phyloP scores from a whole-genome alignment of 2,797 vertebrate species.

The Phoeniculus purpureus region DNA sequence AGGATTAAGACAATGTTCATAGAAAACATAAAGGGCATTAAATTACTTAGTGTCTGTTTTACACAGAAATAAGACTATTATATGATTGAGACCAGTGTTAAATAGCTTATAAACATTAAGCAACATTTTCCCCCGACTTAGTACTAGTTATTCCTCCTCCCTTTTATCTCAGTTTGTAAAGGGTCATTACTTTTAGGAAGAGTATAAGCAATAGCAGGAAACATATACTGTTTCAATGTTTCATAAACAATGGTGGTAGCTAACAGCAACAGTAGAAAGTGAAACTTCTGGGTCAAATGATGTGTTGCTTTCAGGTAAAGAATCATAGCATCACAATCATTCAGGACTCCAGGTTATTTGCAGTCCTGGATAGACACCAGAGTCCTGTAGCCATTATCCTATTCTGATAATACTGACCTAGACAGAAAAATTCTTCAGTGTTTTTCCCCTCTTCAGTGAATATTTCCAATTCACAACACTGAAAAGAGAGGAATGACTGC shows the following conservation, averaged over 20 bases:
- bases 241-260: neutral
- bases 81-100: neutral
- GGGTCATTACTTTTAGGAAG: neutral
- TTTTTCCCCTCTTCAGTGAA: neutral
- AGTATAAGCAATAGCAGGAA: neutral
- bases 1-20: conserved; percentile 25
- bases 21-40: neutral
- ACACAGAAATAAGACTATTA: neutral
- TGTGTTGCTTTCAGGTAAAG: neutral
- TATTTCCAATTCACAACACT: neutral
- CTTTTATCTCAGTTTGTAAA: neutral
- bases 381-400: neutral
- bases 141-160: neutral
- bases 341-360: neutral
- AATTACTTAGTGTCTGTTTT: neutral
- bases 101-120: conserved; percentile 22
- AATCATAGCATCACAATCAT: neutral
- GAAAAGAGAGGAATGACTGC: neutral
- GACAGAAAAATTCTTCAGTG: neutral
- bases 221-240: neutral
- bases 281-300: neutral
- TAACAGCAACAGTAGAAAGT: neutral
- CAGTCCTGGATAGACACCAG: neutral
- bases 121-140: neutral
- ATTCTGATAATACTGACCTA: neutral